A percentile compares a stretch with the other conserved stretches of the same genome.
These are phyloP conservation scores for Scolopax rusticola DNA, from an alignment of 2,797 vertebrate species.

Conservation along the genomic window DNA sequence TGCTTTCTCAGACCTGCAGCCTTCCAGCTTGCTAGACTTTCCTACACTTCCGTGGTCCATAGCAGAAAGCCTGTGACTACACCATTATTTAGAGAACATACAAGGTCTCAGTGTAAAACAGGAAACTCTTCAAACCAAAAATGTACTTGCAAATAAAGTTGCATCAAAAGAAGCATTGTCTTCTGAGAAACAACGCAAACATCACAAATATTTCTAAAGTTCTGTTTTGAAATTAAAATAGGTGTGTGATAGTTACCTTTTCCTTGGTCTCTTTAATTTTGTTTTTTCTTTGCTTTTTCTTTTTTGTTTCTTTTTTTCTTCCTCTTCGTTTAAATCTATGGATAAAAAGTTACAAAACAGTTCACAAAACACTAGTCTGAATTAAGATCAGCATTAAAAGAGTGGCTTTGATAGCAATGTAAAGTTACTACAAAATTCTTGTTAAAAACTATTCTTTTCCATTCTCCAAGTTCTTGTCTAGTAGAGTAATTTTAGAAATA, in stretches of 20 bases:
- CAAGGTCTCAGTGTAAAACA: neutral
- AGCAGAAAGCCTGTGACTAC: neutral
- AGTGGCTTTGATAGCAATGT: neutral
- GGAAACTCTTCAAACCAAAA: neutral
- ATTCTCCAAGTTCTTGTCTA: neutral
- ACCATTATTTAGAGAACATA: neutral
- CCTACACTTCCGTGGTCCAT: neutral
- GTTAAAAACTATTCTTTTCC: neutral
- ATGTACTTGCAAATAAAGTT: neutral
- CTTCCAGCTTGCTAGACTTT: neutral
- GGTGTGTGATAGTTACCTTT: constrained; percentile 71
- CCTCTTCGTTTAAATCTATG: constrained; percentile 77
- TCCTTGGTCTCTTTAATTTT: constrained; percentile 80
- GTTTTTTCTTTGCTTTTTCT: constrained; percentile 80
- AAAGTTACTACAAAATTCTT: neutral
- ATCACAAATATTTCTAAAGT: neutral
- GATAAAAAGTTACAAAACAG: neutral
- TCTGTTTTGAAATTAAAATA: neutral
- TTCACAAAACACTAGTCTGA: neutral
- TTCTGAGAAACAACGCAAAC: neutral
- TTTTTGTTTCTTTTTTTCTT: constrained; percentile 81
- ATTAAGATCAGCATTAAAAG: neutral
- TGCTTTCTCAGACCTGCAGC: neutral
- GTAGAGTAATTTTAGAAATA: neutral
- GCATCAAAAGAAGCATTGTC: neutral